Conservation (phyloP, 2,888 invertebrate genomes). For the Metacarcinus magister region DNA sequence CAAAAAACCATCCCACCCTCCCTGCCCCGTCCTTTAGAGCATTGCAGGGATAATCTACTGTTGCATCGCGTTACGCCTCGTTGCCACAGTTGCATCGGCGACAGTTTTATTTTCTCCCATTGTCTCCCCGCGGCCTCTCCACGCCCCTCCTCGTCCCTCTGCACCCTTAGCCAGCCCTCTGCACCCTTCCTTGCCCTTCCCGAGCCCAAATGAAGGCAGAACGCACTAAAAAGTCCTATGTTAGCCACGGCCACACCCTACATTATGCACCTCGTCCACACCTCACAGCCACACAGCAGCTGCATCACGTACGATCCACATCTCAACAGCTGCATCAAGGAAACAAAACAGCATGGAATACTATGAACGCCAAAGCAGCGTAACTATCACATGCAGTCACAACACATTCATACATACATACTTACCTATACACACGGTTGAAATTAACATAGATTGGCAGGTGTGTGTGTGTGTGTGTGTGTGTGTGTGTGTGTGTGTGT, state of each 20-base stretch:
- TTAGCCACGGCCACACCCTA: neutral
- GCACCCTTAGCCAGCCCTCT: neutral
- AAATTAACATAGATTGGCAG: too few species aligned
- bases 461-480: too few species aligned
- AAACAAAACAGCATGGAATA: too few species aligned
- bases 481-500: too few species aligned
- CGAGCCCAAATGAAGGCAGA: neutral
- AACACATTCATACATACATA: too few species aligned
- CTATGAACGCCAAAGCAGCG: too few species aligned
- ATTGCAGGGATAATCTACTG: neutral
- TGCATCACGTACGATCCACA: neutral
- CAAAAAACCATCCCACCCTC: neutral
- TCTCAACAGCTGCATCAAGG: neutral
- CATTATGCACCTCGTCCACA: neutral
- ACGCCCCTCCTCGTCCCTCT: neutral
- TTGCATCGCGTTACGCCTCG: neutral
- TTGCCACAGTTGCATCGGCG: conserved; percentile 14
- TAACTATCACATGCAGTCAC: too few species aligned
- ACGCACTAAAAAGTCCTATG: neutral
- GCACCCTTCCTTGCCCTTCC: neutral
- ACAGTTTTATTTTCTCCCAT: neutral
- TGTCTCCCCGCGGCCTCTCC: neutral
- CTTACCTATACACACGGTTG: too few species aligned
- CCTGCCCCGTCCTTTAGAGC: neutral
- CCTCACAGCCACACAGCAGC: neutral